Evolutionary conservation across 2,797 vertebrate genomes (phyloP), one percentile per base, ranked within the genome.

Genomic region (Leptoclinus maculatus): DNA sequence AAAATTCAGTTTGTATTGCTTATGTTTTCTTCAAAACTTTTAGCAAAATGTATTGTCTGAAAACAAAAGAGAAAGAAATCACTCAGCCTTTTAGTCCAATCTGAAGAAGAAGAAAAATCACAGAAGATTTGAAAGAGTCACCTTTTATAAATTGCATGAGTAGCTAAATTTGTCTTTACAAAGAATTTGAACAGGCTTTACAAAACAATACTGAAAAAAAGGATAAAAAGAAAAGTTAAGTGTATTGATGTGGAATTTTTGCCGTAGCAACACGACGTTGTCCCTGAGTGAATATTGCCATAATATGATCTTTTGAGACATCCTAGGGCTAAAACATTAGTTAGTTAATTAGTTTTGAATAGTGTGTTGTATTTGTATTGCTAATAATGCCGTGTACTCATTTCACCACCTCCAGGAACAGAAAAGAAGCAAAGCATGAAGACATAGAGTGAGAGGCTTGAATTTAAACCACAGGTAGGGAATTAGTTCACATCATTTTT

Each of bases 61-160:
- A 84, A 83, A 89, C 16, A 68, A 71, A 56, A 60, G 19, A 21
- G 76, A 69, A 70, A 68, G 71, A 66, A 4, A 54, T 74, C 65
- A 74, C 83, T 82, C 84, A 68, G 69, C 74, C 79, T 88, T 76
- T 87, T 83, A 87, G 58, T 82, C 90, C 54, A 67, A 82, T 79
- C 65, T 59, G 51, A 84, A 41, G 45, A 62, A 53, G 74, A 70
- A 66, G 54, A 69, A 65, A 54, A 32, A 47, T 51, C 72, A 73
- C 21, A 29, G 1, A 69, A 66, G 54, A 77, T 58, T 54, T 56
- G 34, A 66, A 79, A 83, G 64, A 66, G 66, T 84, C 74, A 78
- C 76, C 57, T 92, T 91, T 93, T 90, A 53, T 78, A 88, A 91
- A 90, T 34, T 94, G 95, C 95, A 95, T 96, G 95, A 90, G 80